phyloP scores from a whole-genome alignment of 2,888 invertebrate genomes.

The Drosophila kanekoi region DNA sequence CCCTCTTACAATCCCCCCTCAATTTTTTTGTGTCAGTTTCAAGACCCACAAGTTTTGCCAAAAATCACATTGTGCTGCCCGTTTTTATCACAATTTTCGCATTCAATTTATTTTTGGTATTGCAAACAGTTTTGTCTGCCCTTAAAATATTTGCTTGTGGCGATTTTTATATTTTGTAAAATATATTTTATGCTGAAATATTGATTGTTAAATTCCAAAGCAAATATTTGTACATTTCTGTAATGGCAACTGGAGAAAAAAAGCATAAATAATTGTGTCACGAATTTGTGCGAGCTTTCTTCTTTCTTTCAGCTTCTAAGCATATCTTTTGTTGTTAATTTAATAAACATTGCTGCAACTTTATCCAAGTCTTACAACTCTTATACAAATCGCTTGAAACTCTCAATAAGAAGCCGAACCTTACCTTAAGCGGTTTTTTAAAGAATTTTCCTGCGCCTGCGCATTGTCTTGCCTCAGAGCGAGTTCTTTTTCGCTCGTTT shows the following conservation, averaged over 20 bases:
- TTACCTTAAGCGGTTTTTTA: slow-evolving; percentile 25
- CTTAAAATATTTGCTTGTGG: slow-evolving; percentile 3
- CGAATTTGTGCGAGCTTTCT: not conserved
- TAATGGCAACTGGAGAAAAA: not conserved
- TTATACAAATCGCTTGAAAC: slow-evolving; percentile 34
- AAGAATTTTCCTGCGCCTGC: slow-evolving; percentile 36
- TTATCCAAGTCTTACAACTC: slow-evolving; percentile 25
- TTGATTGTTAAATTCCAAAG: not conserved
- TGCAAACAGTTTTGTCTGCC: too few relatives aligned
- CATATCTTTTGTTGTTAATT: not conserved
- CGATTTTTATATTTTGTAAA: slow-evolving; percentile 1
- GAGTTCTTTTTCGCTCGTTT: slow-evolving; percentile 2
- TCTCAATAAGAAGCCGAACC: slow-evolving; percentile 4
- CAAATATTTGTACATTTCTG: slow-evolving; percentile 3
- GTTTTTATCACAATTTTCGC: slow-evolving; percentile 34
- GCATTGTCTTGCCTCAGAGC: slow-evolving; percentile 21
- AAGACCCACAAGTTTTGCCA: slow-evolving; percentile 2
- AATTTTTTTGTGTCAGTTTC: not conserved
- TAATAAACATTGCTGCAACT: not conserved
- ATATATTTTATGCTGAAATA: slow-evolving; percentile 2
- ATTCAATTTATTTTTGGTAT: slow-evolving; percentile 21
- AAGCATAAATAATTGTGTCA: not conserved
- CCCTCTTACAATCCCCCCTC: not conserved
- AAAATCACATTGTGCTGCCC: slow-evolving; percentile 12
- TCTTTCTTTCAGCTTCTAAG: too few relatives aligned